Conservation (phyloP, 1,140 invertebrate species). For the Ctenoplectra terminalis region DNA sequence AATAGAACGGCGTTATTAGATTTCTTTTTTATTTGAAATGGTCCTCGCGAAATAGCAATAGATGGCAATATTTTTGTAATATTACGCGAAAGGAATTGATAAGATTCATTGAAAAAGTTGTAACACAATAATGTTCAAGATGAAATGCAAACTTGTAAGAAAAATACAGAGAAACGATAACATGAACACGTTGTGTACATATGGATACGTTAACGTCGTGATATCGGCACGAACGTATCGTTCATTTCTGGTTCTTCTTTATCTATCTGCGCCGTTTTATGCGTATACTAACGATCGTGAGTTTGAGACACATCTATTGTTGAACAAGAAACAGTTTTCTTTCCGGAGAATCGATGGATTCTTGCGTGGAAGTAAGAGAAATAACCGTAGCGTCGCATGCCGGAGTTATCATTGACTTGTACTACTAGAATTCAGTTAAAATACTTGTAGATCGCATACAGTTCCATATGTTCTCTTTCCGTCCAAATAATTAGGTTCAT, state of each 20-base stretch:
- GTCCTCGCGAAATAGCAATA: too few relatives aligned
- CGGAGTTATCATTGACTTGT: background rate
- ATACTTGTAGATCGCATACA: background rate
- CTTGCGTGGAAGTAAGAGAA: background rate
- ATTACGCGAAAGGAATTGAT: too few relatives aligned
- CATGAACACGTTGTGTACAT: too few relatives aligned
- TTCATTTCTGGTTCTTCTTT: constrained; percentile 38
- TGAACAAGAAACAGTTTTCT: background rate
- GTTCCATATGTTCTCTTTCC: background rate
- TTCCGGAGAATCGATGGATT: constrained; percentile 7
- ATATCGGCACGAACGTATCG: constrained; percentile 43
- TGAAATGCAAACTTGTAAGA: too few relatives aligned
- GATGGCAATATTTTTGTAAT: too few relatives aligned
- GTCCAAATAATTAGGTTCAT: constrained; percentile 4
- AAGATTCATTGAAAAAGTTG: too few relatives aligned
- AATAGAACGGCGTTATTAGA: too few relatives aligned
- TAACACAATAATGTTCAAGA: too few relatives aligned
- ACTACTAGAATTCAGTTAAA: background rate
- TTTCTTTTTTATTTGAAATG: too few relatives aligned
- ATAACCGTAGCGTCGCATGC: background rate
- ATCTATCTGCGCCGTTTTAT: constrained; percentile 31
- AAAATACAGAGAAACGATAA: too few relatives aligned
- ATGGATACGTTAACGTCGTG: constrained; percentile 40
- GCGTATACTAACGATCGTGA: constrained; percentile 30
- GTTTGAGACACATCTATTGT: constrained; percentile 24